Base-by-base conservation (phyloP, 2,888 invertebrate species). In the Horisme vitalbata region DNA sequence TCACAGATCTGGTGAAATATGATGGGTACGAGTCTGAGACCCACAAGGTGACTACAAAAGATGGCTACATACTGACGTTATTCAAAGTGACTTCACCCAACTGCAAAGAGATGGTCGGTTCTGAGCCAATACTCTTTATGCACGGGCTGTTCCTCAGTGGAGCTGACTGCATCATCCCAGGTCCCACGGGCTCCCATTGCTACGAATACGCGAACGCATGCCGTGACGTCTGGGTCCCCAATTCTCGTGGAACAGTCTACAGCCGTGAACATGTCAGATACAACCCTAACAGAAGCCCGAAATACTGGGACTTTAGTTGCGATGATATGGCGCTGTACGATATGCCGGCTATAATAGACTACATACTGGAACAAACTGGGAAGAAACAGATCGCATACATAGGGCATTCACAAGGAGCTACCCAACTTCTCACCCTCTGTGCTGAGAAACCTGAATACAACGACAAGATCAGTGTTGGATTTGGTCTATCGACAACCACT, bases 361-460 rank as follows among this genome's bases (percentile, higher is more conserved):
- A 67, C 31, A 52, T 72, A 2, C 45, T 75, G 9, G 12, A 53
- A 0, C 8, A 41, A 3, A 72, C 73, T 8, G 48, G 52, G 2
- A 38, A 59, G 23, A 36, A 49, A 2, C 52, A 68, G 26, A 14
- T 73, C 4, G 31, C 45, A 1, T 71, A 51, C 20, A 47, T 74
- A 0, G 65, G 58, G 0, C 71, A 69, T 43, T 60, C 73, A 2
- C 75, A 73, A 55, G 75, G 71, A 4, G 62, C 52, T 0, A 14
- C 41, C 2, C 30, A 57, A 14, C 37, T 65, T 2, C 23, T 71
- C 8, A 26, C 67, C 2, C 57, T 75, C 8, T 67, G 71, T 26
- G 49, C 69, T 1, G 62, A 65, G 30, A 53, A 45, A 18, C 63
- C 67, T 0, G 65, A 64, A 41, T 73, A 73, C 37, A 72, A 73